phyloP scores from a whole-genome alignment of 2,797 vertebrate genomes.

The Novumbra hubbsi region DNA sequence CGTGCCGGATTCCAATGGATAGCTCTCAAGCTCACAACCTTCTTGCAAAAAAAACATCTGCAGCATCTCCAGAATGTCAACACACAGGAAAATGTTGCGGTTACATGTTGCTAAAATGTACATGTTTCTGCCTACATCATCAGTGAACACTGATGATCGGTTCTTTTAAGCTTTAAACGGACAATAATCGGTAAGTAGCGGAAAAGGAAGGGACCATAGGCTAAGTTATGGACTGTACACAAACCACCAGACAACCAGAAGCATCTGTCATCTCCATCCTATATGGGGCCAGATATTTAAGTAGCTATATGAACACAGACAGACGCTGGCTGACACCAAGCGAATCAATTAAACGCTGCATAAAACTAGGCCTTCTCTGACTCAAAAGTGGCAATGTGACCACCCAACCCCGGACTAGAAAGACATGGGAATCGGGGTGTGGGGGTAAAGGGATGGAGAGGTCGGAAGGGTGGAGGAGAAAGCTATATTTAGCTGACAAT shows the following conservation, averaged over 20 bases:
- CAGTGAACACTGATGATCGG: background rate
- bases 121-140: background rate
- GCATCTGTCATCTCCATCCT: background rate
- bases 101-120: background rate
- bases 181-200: background rate
- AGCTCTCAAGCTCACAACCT: too few relatives aligned
- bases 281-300: background rate
- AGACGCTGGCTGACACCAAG: conserved; percentile 26
- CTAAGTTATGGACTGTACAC: background rate
- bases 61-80: background rate
- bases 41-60: too few relatives aligned
- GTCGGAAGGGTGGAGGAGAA: conserved; percentile 5
- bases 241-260: background rate
- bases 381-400: conserved; percentile 48
- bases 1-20: too few relatives aligned
- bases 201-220: background rate
- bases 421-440: background rate
- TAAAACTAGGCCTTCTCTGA: conserved; percentile 45
- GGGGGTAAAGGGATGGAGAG: conserved; percentile 27
- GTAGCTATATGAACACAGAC: background rate
- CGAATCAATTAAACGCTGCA: conserved; percentile 34
- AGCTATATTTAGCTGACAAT: conserved; percentile 91
- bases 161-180: background rate
- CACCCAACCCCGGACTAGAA: background rate
- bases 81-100: background rate